These are phyloP conservation scores for Notarius quadriscutis DNA, from an alignment of 2,113 vertebrate species.

Conservation along the genomic window DNA sequence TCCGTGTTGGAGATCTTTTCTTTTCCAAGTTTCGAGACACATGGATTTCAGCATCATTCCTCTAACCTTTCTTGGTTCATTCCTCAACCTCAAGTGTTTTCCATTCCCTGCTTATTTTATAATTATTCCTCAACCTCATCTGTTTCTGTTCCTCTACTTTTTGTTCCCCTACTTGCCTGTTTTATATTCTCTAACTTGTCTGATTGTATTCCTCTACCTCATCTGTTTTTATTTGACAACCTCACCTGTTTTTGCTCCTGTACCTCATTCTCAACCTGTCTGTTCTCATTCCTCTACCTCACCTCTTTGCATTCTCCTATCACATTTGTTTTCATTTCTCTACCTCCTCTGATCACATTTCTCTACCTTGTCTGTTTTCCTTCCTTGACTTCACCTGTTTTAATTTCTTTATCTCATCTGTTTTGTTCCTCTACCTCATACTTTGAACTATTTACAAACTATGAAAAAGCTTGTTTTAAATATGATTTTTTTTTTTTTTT, in stretches of 20 bases:
- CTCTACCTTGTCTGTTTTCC: neutral
- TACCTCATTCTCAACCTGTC: neutral
- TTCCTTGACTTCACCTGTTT: neutral
- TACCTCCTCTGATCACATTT: neutral
- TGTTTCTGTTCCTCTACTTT: neutral
- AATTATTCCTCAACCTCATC: neutral
- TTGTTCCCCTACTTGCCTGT: neutral
- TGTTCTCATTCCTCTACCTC: neutral
- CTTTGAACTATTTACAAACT: neutral
- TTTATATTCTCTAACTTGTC: neutral
- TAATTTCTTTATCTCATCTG: neutral
- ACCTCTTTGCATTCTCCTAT: neutral
- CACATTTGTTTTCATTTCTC: neutral
- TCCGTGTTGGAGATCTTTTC: no score
- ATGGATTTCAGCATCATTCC: no score
- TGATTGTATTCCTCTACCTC: neutral
- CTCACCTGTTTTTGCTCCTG: neutral
- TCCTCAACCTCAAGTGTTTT: no score
- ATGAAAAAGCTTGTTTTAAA: neutral
- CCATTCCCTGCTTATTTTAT: no score
- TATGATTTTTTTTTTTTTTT: no score
- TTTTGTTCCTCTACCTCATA: neutral
- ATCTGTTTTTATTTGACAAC: neutral
- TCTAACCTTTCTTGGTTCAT: no score
- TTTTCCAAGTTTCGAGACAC: no score